These are phyloP conservation scores for Chrysemys picta DNA, from an alignment of 2,113 vertebrate species.

Conservation along the genomic window DNA sequence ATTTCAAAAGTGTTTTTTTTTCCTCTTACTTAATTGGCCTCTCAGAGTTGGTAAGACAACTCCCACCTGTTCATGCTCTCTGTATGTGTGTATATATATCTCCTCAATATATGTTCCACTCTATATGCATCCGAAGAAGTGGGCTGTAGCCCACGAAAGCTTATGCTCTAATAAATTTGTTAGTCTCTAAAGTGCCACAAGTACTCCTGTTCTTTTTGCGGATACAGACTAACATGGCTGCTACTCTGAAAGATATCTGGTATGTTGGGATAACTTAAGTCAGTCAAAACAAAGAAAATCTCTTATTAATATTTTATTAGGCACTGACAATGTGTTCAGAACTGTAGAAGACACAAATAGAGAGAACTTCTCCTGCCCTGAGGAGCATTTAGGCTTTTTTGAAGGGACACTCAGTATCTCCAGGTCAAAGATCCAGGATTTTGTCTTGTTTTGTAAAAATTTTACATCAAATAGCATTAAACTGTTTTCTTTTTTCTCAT, in stretches of 20 bases:
- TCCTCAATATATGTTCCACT: too few species aligned
- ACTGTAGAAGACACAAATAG: not conserved
- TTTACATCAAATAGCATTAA: not conserved
- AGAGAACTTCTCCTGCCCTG: not conserved
- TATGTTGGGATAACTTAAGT: not conserved
- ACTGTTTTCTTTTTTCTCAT: not conserved
- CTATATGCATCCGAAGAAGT: too few species aligned
- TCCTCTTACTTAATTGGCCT: too few species aligned
- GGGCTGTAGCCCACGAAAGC: too few species aligned
- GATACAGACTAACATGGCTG: too few species aligned
- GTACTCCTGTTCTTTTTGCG: too few species aligned
- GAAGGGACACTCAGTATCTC: not conserved
- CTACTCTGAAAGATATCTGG: not conserved
- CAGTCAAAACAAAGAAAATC: not conserved
- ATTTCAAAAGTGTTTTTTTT: too few species aligned
- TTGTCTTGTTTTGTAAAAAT: not conserved
- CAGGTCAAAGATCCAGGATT: not conserved
- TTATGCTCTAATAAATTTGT: too few species aligned
- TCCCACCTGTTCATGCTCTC: too few species aligned
- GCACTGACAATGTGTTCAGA: rapidly evolving
- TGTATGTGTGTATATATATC: too few species aligned
- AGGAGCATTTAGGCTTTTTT: not conserved
- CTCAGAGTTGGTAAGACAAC: too few species aligned
- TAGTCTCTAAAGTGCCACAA: too few species aligned
- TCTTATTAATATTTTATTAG: not conserved